Evolutionary conservation across 2,888 invertebrate genomes (phyloP).

Genomic region (Orthosia gothica): DNA sequence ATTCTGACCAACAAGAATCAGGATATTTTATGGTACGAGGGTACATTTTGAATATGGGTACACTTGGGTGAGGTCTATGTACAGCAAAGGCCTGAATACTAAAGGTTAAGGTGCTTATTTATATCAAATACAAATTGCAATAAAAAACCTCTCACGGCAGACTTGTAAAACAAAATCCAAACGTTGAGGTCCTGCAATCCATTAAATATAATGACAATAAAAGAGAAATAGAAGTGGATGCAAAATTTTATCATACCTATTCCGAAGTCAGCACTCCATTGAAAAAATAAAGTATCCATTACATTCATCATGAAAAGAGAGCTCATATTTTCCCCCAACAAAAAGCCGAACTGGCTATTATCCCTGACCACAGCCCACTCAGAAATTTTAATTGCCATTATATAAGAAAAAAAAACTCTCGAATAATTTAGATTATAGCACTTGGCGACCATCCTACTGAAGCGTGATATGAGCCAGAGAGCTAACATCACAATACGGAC

Average conservation of each 20-base stretch:
- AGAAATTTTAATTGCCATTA: conserved; percentile 26
- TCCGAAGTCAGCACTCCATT: not conserved
- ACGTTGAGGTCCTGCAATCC: too few relatives aligned
- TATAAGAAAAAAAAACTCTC: not conserved
- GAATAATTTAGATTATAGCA: conserved; percentile 38
- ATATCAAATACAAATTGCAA: too few relatives aligned
- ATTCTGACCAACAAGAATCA: not conserved
- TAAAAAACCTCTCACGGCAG: too few relatives aligned
- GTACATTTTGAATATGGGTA: too few relatives aligned
- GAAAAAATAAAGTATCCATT: not conserved
- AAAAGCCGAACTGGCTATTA: conserved; percentile 21
- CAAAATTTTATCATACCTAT: too few relatives aligned
- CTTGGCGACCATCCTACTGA: conserved; percentile 46
- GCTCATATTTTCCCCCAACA: not conserved
- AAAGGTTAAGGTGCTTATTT: too few relatives aligned
- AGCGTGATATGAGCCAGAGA: conserved; percentile 50
- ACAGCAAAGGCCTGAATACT: too few relatives aligned
- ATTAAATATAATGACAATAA: too few relatives aligned
- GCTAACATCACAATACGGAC: conserved; percentile 55
- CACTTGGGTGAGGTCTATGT: too few relatives aligned
- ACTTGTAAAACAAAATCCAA: too few relatives aligned
- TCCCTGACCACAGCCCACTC: conserved; percentile 19
- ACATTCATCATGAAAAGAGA: not conserved
- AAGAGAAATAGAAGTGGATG: too few relatives aligned
- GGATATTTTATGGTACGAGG: not conserved